Evolutionary conservation across 2,888 invertebrate genomes (phyloP).

Genomic region (Druceiella hillmani): DNA sequence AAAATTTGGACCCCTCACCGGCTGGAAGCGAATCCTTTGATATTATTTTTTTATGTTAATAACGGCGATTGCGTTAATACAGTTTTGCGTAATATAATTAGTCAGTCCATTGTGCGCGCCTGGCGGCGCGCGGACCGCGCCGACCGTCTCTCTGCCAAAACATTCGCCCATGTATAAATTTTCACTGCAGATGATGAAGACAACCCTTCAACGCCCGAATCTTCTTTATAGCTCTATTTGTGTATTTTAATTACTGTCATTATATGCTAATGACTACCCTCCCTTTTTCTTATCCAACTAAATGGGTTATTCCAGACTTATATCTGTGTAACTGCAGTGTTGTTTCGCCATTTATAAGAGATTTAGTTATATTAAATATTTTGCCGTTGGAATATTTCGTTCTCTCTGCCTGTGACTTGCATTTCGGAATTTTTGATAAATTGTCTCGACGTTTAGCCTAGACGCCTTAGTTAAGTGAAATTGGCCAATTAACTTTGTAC

Average conservation of each 20-base stretch:
- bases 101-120: slow-evolving; percentile 39
- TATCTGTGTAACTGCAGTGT: slow-evolving; percentile 44
- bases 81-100: slow-evolving; percentile 52
- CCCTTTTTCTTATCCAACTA: slow-evolving; percentile 54
- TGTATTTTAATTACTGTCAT: slow-evolving; percentile 69
- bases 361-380: no score
- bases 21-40: no score
- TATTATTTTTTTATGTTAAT: slow-evolving; percentile 55
- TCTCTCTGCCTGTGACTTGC: no score
- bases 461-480: no score
- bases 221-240: slow-evolving; percentile 62
- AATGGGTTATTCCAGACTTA: slow-evolving; percentile 52
- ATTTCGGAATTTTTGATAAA: no score
- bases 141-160: slow-evolving; percentile 44
- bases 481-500: no score
- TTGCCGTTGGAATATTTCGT: no score
- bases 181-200: slow-evolving; percentile 47
- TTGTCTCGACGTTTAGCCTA: no score
- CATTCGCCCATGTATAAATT: slow-evolving; percentile 53
- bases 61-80: slow-evolving; percentile 51
- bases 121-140: slow-evolving; percentile 35
- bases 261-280: slow-evolving; percentile 57
- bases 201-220: slow-evolving; percentile 49
- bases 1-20: no score
- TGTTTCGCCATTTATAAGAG: slow-evolving; percentile 39